These are phyloP conservation scores for Pithys albifrons DNA, from an alignment of 2,113 vertebrate genomes.

Conservation along the genomic window DNA sequence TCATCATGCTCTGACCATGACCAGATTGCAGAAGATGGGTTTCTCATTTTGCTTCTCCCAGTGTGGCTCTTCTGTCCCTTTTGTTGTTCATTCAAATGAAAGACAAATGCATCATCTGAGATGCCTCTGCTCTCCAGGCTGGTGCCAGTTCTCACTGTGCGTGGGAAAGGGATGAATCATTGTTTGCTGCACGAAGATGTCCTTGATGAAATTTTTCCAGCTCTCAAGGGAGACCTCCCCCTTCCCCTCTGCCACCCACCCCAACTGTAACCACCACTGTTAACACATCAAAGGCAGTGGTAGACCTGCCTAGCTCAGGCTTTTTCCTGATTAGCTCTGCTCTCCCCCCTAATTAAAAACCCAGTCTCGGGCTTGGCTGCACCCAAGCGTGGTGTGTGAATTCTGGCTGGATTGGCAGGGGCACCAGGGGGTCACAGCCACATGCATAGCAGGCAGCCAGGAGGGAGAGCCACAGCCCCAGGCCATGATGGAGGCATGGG, in stretches of 20 bases:
- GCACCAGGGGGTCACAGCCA: neutral
- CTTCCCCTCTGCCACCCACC: neutral
- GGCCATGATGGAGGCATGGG: neutral
- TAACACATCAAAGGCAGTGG: neutral
- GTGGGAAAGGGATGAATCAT: constrained; percentile 59
- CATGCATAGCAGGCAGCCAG: neutral
- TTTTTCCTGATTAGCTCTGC: neutral
- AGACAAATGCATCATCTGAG: constrained; percentile 35
- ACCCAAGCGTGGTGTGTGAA: accelerated
- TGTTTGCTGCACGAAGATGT: constrained; percentile 24
- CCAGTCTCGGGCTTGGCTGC: neutral
- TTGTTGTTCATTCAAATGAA: neutral
- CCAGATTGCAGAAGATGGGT: neutral
- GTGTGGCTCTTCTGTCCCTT: neutral
- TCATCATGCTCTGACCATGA: neutral
- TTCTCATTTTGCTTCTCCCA: constrained; percentile 6
- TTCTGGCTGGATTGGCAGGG: accelerated
- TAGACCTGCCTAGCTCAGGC: neutral
- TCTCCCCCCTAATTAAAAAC: neutral
- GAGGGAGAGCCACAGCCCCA: accelerated
- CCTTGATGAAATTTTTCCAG: constrained; percentile 57
- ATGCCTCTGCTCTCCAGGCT: constrained; percentile 19
- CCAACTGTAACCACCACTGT: neutral
- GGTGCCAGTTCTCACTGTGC: neutral
- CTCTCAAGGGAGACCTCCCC: constrained; percentile 11